Evolutionary conservation across 2,113 vertebrate species (phyloP), one percentile per base, ranked within the genome.

Genomic region (Phaethon lepturus): DNA sequence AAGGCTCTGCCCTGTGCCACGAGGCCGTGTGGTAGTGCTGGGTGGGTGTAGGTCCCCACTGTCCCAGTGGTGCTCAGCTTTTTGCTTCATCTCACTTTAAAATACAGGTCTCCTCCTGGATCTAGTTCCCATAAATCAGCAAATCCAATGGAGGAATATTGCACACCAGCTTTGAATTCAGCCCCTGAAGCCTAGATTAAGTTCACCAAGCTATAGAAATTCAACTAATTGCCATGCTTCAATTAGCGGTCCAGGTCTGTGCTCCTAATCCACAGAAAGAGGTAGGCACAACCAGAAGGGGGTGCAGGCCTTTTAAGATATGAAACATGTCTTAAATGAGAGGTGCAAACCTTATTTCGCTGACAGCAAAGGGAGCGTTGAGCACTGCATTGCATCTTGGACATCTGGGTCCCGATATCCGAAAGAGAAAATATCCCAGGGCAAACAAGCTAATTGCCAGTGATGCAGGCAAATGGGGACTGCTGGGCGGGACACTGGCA

Each of bases 11-110:
- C 52, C 47, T 35, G 19, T 16, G 10, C 38, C 38, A 29, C 0
- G 2, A 35, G n/a, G 58, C 23, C 3, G 1, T 1, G 10, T 1
- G 2, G 23, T 24, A 29, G 29, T 49, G 25, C 24, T 83, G 35
- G 19, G 0, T 19, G 31, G 38, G 38, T 38, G 38, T 45, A 25
- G 19, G 33, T 17, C 59, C 26, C n/a, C 4, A 0, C 35, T 56
- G 13, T 14, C 33, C 26, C 19, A 17, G 0, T 4, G 2, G 0
- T n/a, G 17, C 26, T 60, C 56, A 68, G 29, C 8, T 23, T 75
- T 50, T 33, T 6, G 6, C 45, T 75, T 49, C 66, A 10, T n/a
- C 33, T 6, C 35, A 15, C 8, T 23, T 24, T 40, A 62, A 69
- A 82, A 52, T 17, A 33, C 5, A 3, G 3, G 9, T 58, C 14